Conservation (phyloP, 2,113 vertebrate genomes). For the Hymenochirus boettgeri region DNA sequence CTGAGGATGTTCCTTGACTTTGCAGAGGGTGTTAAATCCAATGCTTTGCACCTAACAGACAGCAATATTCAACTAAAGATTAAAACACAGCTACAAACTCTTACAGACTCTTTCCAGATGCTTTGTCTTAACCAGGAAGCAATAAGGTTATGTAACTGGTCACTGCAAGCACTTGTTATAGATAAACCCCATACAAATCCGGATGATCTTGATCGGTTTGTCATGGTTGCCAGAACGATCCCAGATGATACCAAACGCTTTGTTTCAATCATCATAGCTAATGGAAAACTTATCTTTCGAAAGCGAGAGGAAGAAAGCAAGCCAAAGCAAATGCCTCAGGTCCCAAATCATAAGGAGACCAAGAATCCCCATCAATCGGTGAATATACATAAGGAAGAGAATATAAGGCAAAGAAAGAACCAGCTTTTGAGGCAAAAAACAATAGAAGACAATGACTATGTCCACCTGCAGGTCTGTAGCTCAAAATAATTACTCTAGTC, state of each 20-base stretch:
- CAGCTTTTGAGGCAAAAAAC: constrained; percentile 30
- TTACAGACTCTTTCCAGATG: constrained; percentile 74
- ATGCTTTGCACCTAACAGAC: constrained; percentile 61
- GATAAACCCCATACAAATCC: constrained; percentile 60
- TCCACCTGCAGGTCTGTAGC: constrained; percentile 66
- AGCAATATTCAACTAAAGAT: constrained; percentile 75
- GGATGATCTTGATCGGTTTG: constrained; percentile 86
- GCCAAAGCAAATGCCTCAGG: constrained; percentile 13
- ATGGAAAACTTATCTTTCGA: constrained; percentile 84
- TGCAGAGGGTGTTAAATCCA: constrained; percentile 62
- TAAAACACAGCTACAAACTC: constrained; percentile 72
- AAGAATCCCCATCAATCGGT: constrained; percentile 34
- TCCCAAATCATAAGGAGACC: constrained; percentile 38
- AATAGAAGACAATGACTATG: constrained; percentile 65
- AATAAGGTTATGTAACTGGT: constrained; percentile 71
- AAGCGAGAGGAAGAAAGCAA: constrained; percentile 44
- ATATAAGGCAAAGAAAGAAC: neutral
- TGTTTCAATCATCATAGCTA: constrained; percentile 85
- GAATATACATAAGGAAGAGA: constrained; percentile 17
- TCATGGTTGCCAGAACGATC: constrained; percentile 80
- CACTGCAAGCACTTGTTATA: constrained; percentile 66
- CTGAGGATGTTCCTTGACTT: constrained; percentile 76
- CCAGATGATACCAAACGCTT: constrained; percentile 88
- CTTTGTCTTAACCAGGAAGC: constrained; percentile 68
- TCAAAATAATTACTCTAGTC: neutral